Conservation (phyloP, 2,888 invertebrate genomes). For the Trichogramma dendrolimi region DNA sequence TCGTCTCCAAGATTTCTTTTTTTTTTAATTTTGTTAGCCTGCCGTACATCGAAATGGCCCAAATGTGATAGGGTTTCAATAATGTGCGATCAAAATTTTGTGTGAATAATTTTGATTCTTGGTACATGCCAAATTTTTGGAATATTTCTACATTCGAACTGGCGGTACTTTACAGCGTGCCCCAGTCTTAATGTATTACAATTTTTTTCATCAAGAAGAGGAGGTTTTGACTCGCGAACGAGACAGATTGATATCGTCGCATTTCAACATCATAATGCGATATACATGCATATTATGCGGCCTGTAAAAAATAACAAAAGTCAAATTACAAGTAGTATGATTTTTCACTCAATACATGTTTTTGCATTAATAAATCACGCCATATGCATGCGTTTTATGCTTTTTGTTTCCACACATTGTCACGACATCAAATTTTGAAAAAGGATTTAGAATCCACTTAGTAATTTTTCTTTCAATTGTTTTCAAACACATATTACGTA, state of each 20-base stretch:
- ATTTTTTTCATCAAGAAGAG: conserved; percentile 23
- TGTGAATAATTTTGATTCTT: background rate
- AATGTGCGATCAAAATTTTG: too few relatives aligned
- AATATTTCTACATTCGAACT: conserved; percentile 4
- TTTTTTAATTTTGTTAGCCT: conserved; percentile 5
- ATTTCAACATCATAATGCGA: conserved; percentile 9
- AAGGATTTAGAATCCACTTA: conserved; percentile 47
- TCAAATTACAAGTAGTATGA: too few relatives aligned
- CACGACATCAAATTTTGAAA: conserved; percentile 42
- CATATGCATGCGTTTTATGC: too few relatives aligned
- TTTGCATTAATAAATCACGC: too few relatives aligned
- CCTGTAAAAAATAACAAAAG: conserved; percentile 4
- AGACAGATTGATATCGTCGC: conserved; percentile 6
- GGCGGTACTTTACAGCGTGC: conserved; percentile 6
- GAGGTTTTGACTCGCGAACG: conserved; percentile 18
- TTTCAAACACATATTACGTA: conserved; percentile 49
- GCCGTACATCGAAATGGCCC: too few relatives aligned
- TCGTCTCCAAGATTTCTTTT: conserved; percentile 9
- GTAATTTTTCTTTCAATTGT: background rate
- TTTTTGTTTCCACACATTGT: conserved; percentile 34
- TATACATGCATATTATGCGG: conserved; percentile 3
- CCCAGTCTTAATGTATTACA: conserved; percentile 1
- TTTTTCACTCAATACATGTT: too few relatives aligned
- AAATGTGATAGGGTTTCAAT: too few relatives aligned
- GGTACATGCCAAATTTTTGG: conserved; percentile 13